Evolutionary conservation across 2,113 vertebrate genomes (phyloP), one percentile per base, ranked within the genome.

Genomic region (Menura novaehollandiae): DNA sequence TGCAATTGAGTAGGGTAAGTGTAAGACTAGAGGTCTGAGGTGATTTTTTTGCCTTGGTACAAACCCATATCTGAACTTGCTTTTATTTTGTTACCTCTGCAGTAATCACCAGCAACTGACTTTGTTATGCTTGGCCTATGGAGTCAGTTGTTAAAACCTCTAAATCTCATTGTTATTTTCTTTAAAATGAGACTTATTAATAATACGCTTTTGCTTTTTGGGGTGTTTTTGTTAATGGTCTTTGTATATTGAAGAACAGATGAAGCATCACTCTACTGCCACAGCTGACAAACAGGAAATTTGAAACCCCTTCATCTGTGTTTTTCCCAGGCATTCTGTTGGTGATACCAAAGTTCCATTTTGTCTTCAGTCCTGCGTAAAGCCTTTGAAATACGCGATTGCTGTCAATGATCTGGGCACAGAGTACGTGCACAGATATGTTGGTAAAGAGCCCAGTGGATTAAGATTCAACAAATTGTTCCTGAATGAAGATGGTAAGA

Each of bases 331-430:
- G 96, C 99, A 99, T 98, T 99, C 99, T 3, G 98, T 98, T 46
- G 99, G 99, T 3, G 99, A 99, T 97, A 99, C 99, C 97, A 99
- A 99, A 98, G 99, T 99, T 55, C 99, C 99, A 1, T 99, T 99
- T 98, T 99, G 99, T 85, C 98, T 99, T 63, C 99, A 99, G 97
- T 99, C 99, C 17, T 99, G 99, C 11, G 99, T 99, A 26, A 99
- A 99, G 96, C 99, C 99, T 51, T 97, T 99, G 97, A 99, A 99
- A 88, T 99, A 99, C 1, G 99, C 99, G 55, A 98, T 99, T 94
- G 98, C 99, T 53, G 99, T 99, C 30, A 99, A 99, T 82, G 99
- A 99, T 67, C 99, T 99, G 82, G 99, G 99, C 97, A 99, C 99
- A 1, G 99, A 99, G 47, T 99, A 99, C 9, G 99, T 99, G 37